Evolutionary conservation across 2,888 invertebrate species (phyloP).

Genomic region (Parascotia fuliginaria): DNA sequence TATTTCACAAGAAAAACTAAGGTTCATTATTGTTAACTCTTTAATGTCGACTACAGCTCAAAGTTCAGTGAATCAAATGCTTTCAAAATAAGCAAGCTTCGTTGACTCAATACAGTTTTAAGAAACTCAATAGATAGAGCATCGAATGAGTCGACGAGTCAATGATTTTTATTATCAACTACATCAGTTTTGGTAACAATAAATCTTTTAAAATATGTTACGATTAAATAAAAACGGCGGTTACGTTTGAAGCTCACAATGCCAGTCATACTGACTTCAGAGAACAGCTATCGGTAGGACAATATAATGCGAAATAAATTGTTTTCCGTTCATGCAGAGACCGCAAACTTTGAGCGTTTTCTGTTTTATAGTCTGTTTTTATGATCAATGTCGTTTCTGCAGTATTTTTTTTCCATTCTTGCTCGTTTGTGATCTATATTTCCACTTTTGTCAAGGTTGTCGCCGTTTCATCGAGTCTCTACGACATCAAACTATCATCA

Average conservation of each 20-base stretch:
- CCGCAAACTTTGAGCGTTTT: constrained; percentile 38
- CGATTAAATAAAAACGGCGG: constrained; percentile 22
- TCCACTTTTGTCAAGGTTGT: constrained; percentile 20
- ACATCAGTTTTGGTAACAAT: no score
- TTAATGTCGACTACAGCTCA: no score
- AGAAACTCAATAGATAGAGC: constrained; percentile 18
- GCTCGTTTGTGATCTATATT: constrained; percentile 10
- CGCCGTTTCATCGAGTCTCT: not conserved
- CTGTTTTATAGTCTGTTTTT: constrained; percentile 26
- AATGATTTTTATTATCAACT: no score
- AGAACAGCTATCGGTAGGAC: constrained; percentile 25
- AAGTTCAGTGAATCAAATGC: not conserved
- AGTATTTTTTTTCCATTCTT: constrained; percentile 8
- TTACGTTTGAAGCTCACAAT: constrained; percentile 29
- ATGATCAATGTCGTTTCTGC: constrained; percentile 18
- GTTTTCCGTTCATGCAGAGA: constrained; percentile 29
- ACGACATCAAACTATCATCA: no score
- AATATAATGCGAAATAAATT: constrained; percentile 41
- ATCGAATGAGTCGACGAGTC: constrained; percentile 22
- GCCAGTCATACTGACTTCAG: constrained; percentile 18
- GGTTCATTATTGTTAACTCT: no score
- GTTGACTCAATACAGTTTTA: constrained; percentile 25
- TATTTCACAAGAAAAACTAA: no score
- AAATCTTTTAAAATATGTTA: constrained; percentile 15
- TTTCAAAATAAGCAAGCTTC: not conserved